phyloP scores from a whole-genome alignment of 2,888 invertebrate species.

The Xestobium rufovillosum region DNA sequence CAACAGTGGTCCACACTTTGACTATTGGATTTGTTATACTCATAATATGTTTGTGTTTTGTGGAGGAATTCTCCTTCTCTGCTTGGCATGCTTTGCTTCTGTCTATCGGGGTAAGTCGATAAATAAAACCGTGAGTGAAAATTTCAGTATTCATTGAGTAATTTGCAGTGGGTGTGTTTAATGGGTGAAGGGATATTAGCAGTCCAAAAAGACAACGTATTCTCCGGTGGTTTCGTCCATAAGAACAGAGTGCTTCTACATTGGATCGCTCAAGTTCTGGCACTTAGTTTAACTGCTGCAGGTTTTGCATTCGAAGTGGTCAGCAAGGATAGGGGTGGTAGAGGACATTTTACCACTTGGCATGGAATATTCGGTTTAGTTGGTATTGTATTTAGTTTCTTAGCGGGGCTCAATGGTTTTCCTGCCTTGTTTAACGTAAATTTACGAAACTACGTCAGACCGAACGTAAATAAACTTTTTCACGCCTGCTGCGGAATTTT shows the following conservation, averaged over 20 bases:
- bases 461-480: slow-evolving; percentile 27
- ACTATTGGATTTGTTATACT: slow-evolving; percentile 24
- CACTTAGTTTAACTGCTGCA: slow-evolving; percentile 25
- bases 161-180: slow-evolving; percentile 38
- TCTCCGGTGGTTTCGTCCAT: slow-evolving; percentile 26
- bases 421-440: slow-evolving; percentile 31
- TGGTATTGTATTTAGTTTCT: slow-evolving; percentile 28
- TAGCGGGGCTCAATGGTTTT: slow-evolving; percentile 33
- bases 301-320: slow-evolving; percentile 33
- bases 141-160: too few species aligned
- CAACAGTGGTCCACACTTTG: slow-evolving; percentile 26
- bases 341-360: slow-evolving; percentile 36
- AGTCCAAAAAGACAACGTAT: slow-evolving; percentile 33
- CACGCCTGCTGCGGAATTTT: slow-evolving; percentile 27
- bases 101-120: slow-evolving; percentile 31
- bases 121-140: too few species aligned
- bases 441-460: slow-evolving; percentile 25
- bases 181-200: slow-evolving; percentile 37
- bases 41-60: slow-evolving; percentile 25
- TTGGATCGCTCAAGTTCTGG: slow-evolving; percentile 32
- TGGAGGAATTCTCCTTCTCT: slow-evolving; percentile 28
- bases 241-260: slow-evolving; percentile 31
- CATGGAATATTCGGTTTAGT: slow-evolving; percentile 37
- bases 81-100: slow-evolving; percentile 32
- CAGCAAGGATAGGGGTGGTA: slow-evolving; percentile 32